Evolutionary conservation across 2,888 invertebrate genomes (phyloP).

Genomic region (Gerris lacustris): DNA sequence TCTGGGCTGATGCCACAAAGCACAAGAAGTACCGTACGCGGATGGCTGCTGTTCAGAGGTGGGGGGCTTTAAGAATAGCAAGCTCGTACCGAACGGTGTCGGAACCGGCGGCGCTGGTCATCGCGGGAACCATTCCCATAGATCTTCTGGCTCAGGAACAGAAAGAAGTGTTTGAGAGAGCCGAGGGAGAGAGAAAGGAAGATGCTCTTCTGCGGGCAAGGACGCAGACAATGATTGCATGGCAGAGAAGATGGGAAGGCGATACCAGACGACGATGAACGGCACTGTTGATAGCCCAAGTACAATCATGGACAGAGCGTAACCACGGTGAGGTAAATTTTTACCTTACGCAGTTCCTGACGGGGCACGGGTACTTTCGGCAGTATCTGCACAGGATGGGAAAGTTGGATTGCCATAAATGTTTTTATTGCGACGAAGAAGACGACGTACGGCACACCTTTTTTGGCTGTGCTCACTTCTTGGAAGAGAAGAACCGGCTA

Average conservation of each 20-base stretch:
- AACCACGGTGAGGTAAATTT: no score
- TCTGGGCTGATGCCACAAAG: no score
- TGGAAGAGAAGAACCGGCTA: no score
- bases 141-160: constrained; percentile 26
- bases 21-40: no score
- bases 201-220: constrained; percentile 5
- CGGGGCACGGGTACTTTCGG: constrained; percentile 28
- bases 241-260: constrained; percentile 25
- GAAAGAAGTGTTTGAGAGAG: constrained; percentile 8
- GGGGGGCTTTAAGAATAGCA: constrained; percentile 26
- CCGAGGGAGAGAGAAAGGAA: constrained; percentile 6
- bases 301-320: constrained; percentile 27
- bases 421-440: constrained; percentile 13
- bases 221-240: constrained; percentile 16
- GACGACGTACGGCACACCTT: no score
- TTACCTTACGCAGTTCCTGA: constrained; percentile 29
- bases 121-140: constrained; percentile 32
- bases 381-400: constrained; percentile 20
- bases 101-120: no score
- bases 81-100: constrained; percentile 30
- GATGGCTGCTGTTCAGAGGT: constrained; percentile 27
- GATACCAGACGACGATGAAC: constrained; percentile 26
- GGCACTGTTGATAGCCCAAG: constrained; percentile 19
- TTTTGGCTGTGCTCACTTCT: no score
- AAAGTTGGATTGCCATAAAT: constrained; percentile 11